A percentile compares a stretch with the other conserved stretches of the same genome.
Evolutionary conservation across 1,140 invertebrate genomes (phyloP).

Genomic region (Drosophila tsacasi): DNA sequence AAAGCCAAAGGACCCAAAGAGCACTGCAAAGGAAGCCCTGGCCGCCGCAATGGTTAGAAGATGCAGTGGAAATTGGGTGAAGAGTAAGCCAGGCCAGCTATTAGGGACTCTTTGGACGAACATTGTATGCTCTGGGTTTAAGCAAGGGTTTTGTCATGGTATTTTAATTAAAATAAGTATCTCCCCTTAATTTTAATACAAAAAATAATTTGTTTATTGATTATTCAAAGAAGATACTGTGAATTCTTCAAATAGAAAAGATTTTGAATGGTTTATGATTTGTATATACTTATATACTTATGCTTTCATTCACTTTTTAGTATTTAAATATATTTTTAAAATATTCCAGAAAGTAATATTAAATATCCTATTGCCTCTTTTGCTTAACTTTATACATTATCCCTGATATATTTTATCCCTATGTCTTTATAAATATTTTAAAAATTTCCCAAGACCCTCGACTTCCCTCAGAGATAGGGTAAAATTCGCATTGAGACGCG

Average conservation of each 20-base stretch:
- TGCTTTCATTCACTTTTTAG: too few relatives aligned
- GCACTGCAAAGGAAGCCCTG: constrained; percentile 21
- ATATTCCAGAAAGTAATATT: too few relatives aligned
- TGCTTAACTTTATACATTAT: background rate
- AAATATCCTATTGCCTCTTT: background rate
- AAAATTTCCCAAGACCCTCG: background rate
- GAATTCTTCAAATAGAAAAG: background rate
- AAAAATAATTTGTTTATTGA: background rate
- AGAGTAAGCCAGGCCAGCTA: constrained; percentile 8
- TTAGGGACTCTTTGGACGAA: background rate
- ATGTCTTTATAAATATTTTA: background rate
- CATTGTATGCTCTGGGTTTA: background rate
- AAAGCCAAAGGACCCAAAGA: constrained; percentile 40
- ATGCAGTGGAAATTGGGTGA: constrained; percentile 47
- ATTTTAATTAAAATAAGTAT: background rate
- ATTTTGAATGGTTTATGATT: too few relatives aligned
- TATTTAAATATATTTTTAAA: background rate
- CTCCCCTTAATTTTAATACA: too few relatives aligned
- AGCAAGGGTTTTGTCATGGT: background rate
- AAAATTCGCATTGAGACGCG: constrained; percentile 54
- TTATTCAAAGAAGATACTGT: background rate
- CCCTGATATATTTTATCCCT: background rate
- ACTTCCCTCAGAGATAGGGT: constrained; percentile 14
- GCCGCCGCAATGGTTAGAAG: constrained; percentile 40
- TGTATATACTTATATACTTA: too few relatives aligned